These are phyloP conservation scores for Cynoglossus semilaevis DNA, from an alignment of 2,113 vertebrate genomes.

Conservation along the genomic window DNA sequence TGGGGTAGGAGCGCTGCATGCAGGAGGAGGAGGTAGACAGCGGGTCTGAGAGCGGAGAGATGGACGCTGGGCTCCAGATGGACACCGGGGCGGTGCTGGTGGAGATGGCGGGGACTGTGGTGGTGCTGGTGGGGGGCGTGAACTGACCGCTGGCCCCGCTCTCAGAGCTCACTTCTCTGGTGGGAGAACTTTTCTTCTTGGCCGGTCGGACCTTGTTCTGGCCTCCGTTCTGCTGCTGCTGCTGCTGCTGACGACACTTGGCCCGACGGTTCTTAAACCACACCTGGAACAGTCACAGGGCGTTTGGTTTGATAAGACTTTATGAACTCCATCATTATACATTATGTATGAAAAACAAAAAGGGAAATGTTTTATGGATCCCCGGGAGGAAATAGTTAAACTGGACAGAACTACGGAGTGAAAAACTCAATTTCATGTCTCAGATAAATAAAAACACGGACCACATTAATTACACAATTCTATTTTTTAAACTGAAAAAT, in stretches of 20 bases:
- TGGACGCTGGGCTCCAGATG: conserved; percentile 99
- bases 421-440: no score
- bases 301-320: neutral
- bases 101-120: conserved; percentile 86
- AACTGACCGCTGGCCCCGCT: conserved; percentile 95
- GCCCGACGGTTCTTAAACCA: conserved; percentile 99
- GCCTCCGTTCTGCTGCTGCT: conserved; percentile 92
- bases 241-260: conserved; percentile 97
- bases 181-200: conserved; percentile 97
- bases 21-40: conserved; percentile 98
- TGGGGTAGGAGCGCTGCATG: conserved; percentile 99
- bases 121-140: conserved; percentile 93
- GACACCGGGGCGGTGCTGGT: conserved; percentile 93
- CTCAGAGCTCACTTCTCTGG: conserved; percentile 95
- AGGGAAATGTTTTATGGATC: no score
- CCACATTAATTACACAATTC: no score
- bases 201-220: conserved; percentile 96
- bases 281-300: conserved; percentile 74
- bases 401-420: no score
- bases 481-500: no score
- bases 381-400: no score
- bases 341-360: no score
- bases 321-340: neutral
- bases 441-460: no score
- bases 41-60: conserved; percentile 95